phyloP scores from a whole-genome alignment of 2,888 invertebrate genomes.

The Anaspis maculata region DNA sequence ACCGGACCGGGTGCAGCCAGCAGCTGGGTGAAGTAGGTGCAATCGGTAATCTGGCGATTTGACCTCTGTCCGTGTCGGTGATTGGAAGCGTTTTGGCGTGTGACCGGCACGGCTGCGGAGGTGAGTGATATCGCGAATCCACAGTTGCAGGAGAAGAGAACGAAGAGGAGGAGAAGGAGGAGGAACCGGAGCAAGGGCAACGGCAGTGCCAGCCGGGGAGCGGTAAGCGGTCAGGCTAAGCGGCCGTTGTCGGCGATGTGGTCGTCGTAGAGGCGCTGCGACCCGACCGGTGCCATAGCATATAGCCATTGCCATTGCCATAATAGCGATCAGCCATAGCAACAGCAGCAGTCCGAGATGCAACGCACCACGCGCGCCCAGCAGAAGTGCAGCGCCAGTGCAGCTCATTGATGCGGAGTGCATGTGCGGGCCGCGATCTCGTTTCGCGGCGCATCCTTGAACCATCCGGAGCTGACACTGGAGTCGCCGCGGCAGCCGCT shows the following conservation, averaged over 20 bases:
- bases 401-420: constrained; percentile 36
- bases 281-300: constrained; percentile 23
- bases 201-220: constrained; percentile 13
- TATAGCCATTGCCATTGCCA: constrained; percentile 15
- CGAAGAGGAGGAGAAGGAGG: constrained; percentile 16
- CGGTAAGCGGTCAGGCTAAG: constrained; percentile 10
- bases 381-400: constrained; percentile 20
- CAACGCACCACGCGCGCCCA: constrained; percentile 18
- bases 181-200: constrained; percentile 18
- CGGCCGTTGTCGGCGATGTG: constrained; percentile 11
- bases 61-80: constrained; percentile 13
- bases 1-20: no score
- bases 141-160: no score
- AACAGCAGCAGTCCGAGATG: constrained; percentile 22
- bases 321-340: no score
- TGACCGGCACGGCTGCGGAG: constrained; percentile 7
- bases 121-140: constrained; percentile 15
- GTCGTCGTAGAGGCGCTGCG: constrained; percentile 4
- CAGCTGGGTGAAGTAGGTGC: no score
- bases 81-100: constrained; percentile 13
- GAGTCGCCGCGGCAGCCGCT: no score
- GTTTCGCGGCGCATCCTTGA: constrained; percentile 37
- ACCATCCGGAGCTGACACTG: constrained; percentile 28
- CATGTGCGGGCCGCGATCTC: constrained; percentile 38
- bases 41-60: constrained; percentile 10